Evolutionary conservation across 2,113 vertebrate species (phyloP), one percentile per base, ranked within the genome.

Genomic region (Neomonachus schauinslandi): DNA sequence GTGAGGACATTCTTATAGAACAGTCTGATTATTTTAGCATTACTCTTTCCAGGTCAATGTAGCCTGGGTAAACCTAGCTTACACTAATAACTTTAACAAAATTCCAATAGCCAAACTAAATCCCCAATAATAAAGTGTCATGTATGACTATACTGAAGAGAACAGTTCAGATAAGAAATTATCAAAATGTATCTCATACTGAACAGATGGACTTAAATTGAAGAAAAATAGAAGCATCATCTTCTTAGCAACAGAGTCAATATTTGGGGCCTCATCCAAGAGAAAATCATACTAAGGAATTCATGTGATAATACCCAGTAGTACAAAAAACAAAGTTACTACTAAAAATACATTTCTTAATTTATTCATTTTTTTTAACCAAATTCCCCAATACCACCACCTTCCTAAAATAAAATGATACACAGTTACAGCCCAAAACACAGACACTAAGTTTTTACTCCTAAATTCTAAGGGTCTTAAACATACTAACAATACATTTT

Each of bases 61-160:
- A 96, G 74, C 15, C 59, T 51, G 21, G 16, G 42, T 80, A 76
- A 89, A 92, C 12, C 31, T 15, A 65, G 12, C 1, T 77, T 59
- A 81, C 2, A 57, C 4, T n/a, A 77, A 94, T 5, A 53, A 74
- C 31, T 94, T 94, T 57, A 76, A 61, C 14, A 19, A 83, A 91
- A 51, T 63, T 86, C 24, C 85, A 94, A 92, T 42, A 91, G 69
- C 46, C 55, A 84, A 95, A 93, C 12, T 84, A 97, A 96, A 93
- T 46, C 19, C 7, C 53, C 26, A 86, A 36, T 26, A 86, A 79
- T 77, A 95, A 94, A 67, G 1, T 72, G 49, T 26, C 65, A 71
- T n/a, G 31, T 49, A 71, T 92, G 33, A 65, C 39, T 53, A 94
- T 12, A 51, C 0, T 90, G 8, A 65, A 92, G 8, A 89, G 3